These are phyloP conservation scores for Nyctibius bracteatus DNA, from an alignment of 2,113 vertebrate species.

Conservation along the genomic window DNA sequence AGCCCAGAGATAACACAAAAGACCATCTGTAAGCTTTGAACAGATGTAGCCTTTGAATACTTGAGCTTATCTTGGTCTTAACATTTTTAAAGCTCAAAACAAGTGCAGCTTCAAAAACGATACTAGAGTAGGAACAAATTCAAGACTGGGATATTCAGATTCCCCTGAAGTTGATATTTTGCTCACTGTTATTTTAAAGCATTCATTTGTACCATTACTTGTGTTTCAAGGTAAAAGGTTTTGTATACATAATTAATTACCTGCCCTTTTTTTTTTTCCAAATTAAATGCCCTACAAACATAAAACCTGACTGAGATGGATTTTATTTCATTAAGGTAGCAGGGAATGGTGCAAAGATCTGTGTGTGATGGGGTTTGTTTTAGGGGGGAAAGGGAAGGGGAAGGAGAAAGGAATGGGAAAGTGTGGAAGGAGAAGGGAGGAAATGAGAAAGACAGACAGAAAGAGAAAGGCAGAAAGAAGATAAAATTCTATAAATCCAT, in stretches of 20 bases:
- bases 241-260: background rate
- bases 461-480: background rate
- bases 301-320: background rate
- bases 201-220: background rate
- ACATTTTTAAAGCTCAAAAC: constrained; percentile 40
- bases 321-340: background rate
- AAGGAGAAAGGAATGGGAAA: background rate
- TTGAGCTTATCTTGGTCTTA: constrained; percentile 51
- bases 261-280: background rate
- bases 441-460: background rate
- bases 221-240: background rate
- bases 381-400: fast-evolving
- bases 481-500: background rate
- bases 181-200: background rate
- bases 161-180: background rate
- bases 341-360: background rate
- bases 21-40: constrained; percentile 65
- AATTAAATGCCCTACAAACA: background rate
- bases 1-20: constrained; percentile 64
- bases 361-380: background rate
- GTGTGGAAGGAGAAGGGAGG: background rate
- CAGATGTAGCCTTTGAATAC: constrained; percentile 65
- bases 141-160: background rate
- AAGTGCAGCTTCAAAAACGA: background rate
- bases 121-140: background rate